Evolutionary conservation across 2,113 vertebrate genomes (phyloP), one percentile per base, ranked within the genome.

Genomic region (Siniperca knerii): DNA sequence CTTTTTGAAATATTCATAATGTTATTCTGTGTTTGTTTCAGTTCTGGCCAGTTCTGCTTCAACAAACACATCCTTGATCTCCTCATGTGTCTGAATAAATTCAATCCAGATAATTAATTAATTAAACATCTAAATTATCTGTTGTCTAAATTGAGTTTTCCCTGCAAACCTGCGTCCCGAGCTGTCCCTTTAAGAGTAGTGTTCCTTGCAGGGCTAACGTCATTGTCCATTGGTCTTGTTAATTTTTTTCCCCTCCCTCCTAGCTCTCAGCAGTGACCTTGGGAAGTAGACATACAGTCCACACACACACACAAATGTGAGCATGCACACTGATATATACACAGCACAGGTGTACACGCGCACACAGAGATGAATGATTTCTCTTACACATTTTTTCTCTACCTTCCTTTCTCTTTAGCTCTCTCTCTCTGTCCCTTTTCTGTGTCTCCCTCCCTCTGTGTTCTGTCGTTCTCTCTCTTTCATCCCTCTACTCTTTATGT

Each of bases 261-360:
- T 12, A 60, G 84, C 92, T 90, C 85, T 83, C 83, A 57, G 89
- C 93, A 86, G 87, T 93, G 91, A 94, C 93, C 93, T 94, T 93
- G 93, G 82, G 83, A 91, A 75, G 81, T 75, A 90, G 90, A 87
- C 87, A 44, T 81, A 60, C 75, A 83, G 85, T 87, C 81, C 20
- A 57, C 75, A 79, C 50, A 64, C 76, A 78, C 52, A 55, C 50
- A 23, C 71, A 89, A 54, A 82, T 82, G 82, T 85, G 80, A 85
- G 72, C 82, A 44, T 60, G 52, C 79, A 79, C 77, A 84, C 54
- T 67, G 71, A 89, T 82, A 66, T 25, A 84, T 54, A 33, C 58
- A 64, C 33, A 72, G n/a, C 68, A 65, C 87, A 88, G 77, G 76
- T 81, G 77, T 23, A 72, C 62, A 75, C 44, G 64, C 5, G 25